These are phyloP conservation scores for Spodoptera litura DNA, from an alignment of 1,140 invertebrate species.

Conservation along the genomic window DNA sequence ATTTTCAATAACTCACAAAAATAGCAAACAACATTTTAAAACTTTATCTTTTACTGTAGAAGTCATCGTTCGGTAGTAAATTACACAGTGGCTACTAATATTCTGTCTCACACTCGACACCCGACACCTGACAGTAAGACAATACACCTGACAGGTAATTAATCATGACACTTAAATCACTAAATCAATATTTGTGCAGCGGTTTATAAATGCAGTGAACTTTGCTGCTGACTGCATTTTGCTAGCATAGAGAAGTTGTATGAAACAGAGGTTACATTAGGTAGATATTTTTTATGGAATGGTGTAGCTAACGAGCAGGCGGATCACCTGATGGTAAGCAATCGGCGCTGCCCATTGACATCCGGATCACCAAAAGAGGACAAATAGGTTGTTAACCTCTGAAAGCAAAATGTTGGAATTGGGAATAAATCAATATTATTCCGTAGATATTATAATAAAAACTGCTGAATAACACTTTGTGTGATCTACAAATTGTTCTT, in stretches of 20 bases:
- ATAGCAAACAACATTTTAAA: background rate
- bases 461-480: no score
- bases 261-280: background rate
- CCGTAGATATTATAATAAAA: no score
- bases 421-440: no score
- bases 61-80: constrained; percentile 8
- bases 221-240: constrained; percentile 34
- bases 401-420: no score
- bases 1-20: background rate
- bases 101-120: background rate
- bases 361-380: no score
- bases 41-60: background rate
- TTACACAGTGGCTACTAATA: constrained; percentile 17
- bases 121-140: constrained; percentile 43
- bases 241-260: constrained; percentile 18
- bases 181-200: constrained; percentile 59
- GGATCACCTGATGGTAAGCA: no score
- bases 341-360: no score
- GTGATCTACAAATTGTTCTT: no score
- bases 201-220: constrained; percentile 39
- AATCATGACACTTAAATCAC: constrained; percentile 56
- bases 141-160: constrained; percentile 61
- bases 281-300: background rate
- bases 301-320: no score
- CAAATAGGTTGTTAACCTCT: no score